These are phyloP conservation scores for Acanthoscelides obtectus DNA, from an alignment of 2,888 invertebrate genomes.

Conservation along the genomic window DNA sequence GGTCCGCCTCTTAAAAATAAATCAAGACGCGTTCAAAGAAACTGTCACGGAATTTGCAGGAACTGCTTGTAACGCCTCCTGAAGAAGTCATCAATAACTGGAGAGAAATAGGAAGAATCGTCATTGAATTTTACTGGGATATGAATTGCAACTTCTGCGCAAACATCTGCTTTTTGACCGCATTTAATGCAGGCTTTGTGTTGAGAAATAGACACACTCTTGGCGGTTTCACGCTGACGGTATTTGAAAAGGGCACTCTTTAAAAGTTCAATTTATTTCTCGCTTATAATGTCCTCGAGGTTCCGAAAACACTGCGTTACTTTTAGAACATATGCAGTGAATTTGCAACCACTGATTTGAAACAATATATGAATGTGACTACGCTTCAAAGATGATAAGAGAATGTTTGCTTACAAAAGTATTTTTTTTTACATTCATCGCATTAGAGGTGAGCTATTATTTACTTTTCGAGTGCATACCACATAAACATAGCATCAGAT, in stretches of 20 bases:
- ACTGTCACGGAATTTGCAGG: background rate
- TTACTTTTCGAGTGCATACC: too few species aligned
- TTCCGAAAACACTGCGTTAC: too few species aligned
- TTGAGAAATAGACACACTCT: background rate
- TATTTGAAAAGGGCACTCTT: background rate
- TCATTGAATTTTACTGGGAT: background rate
- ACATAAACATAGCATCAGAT: too few species aligned
- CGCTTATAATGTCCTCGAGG: too few species aligned
- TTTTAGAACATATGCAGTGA: too few species aligned
- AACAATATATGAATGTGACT: too few species aligned
- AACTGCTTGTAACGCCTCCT: background rate
- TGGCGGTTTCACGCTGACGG: background rate
- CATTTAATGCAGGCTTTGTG: background rate
- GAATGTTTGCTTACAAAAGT: too few species aligned
- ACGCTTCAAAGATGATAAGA: too few species aligned
- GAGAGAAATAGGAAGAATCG: background rate
- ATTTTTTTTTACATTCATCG: too few species aligned
- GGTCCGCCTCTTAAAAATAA: background rate
- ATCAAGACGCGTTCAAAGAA: background rate
- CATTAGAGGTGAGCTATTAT: too few species aligned
- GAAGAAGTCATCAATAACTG: background rate
- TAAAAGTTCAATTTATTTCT: background rate
- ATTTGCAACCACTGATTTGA: too few species aligned
- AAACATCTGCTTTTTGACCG: background rate
- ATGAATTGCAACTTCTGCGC: background rate